These are phyloP conservation scores for Bugulina stolonifera DNA, from an alignment of 2,888 invertebrate species.

Conservation along the genomic window DNA sequence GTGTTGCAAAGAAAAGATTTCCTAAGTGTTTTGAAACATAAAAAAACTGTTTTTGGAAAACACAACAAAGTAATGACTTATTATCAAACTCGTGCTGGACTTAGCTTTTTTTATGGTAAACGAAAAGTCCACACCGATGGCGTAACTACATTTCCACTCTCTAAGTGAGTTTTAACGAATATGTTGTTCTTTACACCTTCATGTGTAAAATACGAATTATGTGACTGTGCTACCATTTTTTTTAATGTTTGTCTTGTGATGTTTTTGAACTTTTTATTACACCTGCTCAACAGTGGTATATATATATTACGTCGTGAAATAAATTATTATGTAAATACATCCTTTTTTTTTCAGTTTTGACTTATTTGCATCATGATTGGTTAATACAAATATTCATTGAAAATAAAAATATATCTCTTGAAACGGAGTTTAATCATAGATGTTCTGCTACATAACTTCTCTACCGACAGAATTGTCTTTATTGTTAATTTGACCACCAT, in stretches of 20 bases:
- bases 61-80: not conserved
- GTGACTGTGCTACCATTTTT: no score
- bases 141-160: not conserved
- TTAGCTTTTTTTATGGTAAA: not conserved
- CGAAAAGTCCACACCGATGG: not conserved
- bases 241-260: no score
- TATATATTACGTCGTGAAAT: not conserved
- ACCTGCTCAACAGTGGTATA: no score
- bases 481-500: not conserved
- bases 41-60: not conserved
- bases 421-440: no score
- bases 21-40: not conserved
- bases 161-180: no score
- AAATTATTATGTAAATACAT: not conserved
- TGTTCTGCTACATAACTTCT: no score
- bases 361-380: not conserved
- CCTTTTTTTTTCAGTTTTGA: not conserved
- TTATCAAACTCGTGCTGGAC: not conserved
- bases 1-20: not conserved
- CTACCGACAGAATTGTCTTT: no score
- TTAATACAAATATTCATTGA: not conserved
- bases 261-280: no score
- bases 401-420: no score
- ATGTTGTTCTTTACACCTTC: no score
- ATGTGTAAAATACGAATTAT: no score